Conservation (phyloP, 1,140 invertebrate species). For the Eufriesea mexicana region DNA sequence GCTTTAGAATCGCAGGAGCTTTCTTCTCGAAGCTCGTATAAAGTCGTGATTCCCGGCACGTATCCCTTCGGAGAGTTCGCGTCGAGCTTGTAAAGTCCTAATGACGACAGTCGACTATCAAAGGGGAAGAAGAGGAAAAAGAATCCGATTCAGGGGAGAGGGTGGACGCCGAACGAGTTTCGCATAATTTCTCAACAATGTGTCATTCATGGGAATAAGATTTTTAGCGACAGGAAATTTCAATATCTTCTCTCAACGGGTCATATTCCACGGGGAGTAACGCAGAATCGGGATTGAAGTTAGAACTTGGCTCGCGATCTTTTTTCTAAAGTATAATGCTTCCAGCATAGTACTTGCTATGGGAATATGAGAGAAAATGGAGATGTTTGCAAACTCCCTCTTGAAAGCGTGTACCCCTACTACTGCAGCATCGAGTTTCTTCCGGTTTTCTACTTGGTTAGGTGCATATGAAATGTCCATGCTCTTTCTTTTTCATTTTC, state of each 20-base stretch:
- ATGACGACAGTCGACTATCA: slow-evolving; percentile 63
- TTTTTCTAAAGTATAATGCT: no score
- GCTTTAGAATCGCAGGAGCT: slow-evolving; percentile 56
- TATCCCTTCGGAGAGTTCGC: slow-evolving; percentile 55
- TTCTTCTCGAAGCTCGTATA: slow-evolving; percentile 37
- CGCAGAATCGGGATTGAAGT: background rate
- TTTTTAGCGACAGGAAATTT: slow-evolving; percentile 31
- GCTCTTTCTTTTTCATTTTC: no score
- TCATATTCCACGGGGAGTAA: background rate
- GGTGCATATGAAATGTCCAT: background rate
- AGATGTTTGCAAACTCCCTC: background rate
- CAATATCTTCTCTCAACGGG: background rate
- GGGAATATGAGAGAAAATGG: background rate
- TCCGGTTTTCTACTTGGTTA: background rate
- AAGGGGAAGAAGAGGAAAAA: slow-evolving; percentile 17
- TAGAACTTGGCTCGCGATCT: background rate
- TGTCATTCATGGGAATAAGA: slow-evolving; percentile 46
- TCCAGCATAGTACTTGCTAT: background rate
- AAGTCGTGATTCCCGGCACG: slow-evolving; percentile 61
- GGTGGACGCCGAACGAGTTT: slow-evolving; percentile 26
- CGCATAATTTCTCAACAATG: slow-evolving; percentile 50
- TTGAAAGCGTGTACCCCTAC: background rate
- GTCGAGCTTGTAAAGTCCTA: slow-evolving; percentile 70
- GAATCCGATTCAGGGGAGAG: slow-evolving; percentile 9
- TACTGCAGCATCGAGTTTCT: background rate